phyloP scores from a whole-genome alignment of 2,888 invertebrate genomes.

The Adelognathus sp. region DNA sequence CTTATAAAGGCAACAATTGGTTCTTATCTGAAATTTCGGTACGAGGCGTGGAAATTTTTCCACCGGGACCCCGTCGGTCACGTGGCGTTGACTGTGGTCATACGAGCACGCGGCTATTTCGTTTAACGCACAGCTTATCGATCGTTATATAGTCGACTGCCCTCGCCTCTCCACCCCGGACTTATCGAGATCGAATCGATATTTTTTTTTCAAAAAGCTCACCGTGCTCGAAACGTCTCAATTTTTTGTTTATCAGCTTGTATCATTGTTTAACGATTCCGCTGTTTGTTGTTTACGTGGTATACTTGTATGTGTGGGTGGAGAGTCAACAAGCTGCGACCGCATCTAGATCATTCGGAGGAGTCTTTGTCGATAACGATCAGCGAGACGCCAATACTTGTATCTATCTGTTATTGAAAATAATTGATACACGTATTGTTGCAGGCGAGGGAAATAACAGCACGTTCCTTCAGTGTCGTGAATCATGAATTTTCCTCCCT shows the following conservation, averaged over 20 bases:
- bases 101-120: conserved; percentile 24
- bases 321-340: neutral
- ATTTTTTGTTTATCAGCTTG: neutral
- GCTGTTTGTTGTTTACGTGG: neutral
- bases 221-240: neutral
- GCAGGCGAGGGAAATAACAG: no score
- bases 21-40: conserved; percentile 48
- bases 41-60: conserved; percentile 50
- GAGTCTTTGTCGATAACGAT: neutral
- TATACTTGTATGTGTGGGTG: neutral
- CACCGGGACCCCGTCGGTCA: conserved; percentile 17
- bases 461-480: no score
- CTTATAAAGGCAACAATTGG: conserved; percentile 42
- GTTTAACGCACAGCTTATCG: conserved; percentile 1
- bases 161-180: neutral
- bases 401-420: no score
- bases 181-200: conserved; percentile 3
- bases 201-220: neutral
- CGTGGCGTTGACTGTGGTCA: conserved; percentile 56
- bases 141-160: neutral
- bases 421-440: no score
- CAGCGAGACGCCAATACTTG: no score
- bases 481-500: no score
- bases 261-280: neutral
- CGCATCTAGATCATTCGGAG: neutral